Evolutionary conservation across 2,797 vertebrate genomes (phyloP).

Genomic region (Percopsis omiscomaycus): DNA sequence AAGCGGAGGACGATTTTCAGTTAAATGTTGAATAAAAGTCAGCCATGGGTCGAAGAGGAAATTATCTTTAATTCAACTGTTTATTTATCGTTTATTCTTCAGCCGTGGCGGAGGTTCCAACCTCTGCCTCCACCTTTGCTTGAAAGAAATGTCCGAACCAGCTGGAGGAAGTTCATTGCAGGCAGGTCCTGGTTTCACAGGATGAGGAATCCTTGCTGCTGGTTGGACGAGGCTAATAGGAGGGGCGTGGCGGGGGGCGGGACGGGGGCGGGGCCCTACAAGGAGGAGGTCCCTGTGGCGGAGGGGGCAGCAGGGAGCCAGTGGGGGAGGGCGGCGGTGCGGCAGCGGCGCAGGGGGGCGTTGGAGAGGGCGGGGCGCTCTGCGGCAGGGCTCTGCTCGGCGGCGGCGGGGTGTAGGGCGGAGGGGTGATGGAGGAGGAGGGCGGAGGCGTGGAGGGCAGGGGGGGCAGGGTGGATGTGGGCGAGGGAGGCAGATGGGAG

Average conservation of each 20-base stretch:
- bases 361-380: constrained; percentile 25
- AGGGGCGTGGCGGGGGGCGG: constrained; percentile 87
- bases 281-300: constrained; percentile 61
- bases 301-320: constrained; percentile 59
- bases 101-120: too few relatives aligned
- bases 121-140: too few relatives aligned
- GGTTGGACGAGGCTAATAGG: constrained; percentile 57
- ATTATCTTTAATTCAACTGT: too few relatives aligned
- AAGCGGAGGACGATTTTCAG: too few relatives aligned
- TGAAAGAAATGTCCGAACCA: too few relatives aligned
- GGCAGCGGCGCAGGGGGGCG: constrained; percentile 5
- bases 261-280: constrained; percentile 75
- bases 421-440: constrained; percentile 64
- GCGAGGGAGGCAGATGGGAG: constrained; percentile 70
- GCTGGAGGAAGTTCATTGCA: too few relatives aligned
- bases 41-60: too few relatives aligned
- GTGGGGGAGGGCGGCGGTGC: constrained; percentile 58
- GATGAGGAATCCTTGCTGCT: too few relatives aligned
- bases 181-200: too few relatives aligned
- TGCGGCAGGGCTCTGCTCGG: constrained; percentile 26
- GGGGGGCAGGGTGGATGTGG: constrained; percentile 73
- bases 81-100: too few relatives aligned
- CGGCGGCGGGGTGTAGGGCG: constrained; percentile 67
- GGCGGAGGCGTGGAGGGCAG: constrained; percentile 77
- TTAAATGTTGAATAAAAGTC: too few relatives aligned